Evolutionary conservation across 2,797 vertebrate species (phyloP), one percentile per base, ranked within the genome.

Genomic region (Numenius phaeopus): DNA sequence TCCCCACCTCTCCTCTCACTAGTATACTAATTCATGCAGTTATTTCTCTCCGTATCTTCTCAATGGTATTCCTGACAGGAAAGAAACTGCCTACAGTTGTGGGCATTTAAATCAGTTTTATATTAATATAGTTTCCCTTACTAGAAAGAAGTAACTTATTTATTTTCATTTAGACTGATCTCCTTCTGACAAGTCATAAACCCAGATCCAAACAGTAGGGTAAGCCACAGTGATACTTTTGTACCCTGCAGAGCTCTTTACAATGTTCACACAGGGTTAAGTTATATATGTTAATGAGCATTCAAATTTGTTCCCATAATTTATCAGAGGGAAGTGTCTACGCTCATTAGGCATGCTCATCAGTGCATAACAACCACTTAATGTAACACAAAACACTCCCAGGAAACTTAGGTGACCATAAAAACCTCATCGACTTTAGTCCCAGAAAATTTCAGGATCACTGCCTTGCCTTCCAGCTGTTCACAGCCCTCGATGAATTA

Each of bases 331-430:
- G 58, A 84, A 96, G 75, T 64, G 57, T 44, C 70, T 89, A 62
- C 0, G 3, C 78, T 89, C 47, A 85, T 94, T 89, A 82, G 37
- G 29, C 75, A 54, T 69, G 58, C 27, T 95, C 59, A 87, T 46
- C 21, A 37, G 57, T 79, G 90, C 91, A 50, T 86, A 82, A 94
- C 83, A 79, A 70, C 70, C 66, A 84, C 42, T 91, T 92, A 91
- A 85, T 21, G 37, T 78, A 86, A 70, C 69, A 94, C 69, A 75
- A 77, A 94, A 81, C 87, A 81, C 49, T 95, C 87, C 69, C 76
- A 89, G 75, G 78, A 94, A 94, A 94, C 64, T 89, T 90, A 87
- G 93, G 71, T 87, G 88, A 87, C 88, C 71, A 87, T 90, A 87
- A 96, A 93, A 95, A 40, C 23, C 32, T 46, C 71, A 44, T 44